Base-by-base conservation (phyloP, 2,888 invertebrate genomes). In the Cryptocheilus praepositus region DNA sequence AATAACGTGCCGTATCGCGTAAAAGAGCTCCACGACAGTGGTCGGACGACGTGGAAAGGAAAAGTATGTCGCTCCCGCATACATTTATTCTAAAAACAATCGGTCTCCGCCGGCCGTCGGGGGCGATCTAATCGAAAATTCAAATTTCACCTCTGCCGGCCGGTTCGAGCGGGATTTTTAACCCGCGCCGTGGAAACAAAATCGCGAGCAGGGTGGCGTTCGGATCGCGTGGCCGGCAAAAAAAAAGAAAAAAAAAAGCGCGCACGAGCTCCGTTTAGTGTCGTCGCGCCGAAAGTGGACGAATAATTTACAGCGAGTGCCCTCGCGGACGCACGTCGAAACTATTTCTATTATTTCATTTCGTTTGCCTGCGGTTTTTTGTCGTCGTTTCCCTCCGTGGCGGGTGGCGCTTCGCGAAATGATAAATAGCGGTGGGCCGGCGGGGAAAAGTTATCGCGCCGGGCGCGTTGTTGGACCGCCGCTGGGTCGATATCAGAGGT, bases 401-500 rank as follows among this genome's bases (percentile, higher is more conserved):
- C 36, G 36, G 36, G 36, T 11, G 3, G 36, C 36, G 36, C 36
- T 36, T 36, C 36, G 18, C 49, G 49, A 49, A 49, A 49, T 49
- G 49, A 49, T 49, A 49, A 49, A 49, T 49, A 49, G 18, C 55
- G 18, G 22, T 18, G 43, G 49, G n/a, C 28, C 36, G 22, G 36
- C 51, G 54, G 36, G 36, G 63, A 64, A 75, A 71, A 71, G 63
- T 75, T 75, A 74, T 74, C 67, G 62, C 56, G 36, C 36, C 36
- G 36, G 8, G 36, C 36, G 49, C 43, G 51, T 45, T 21, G 49
- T 59, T 62, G 62, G 68, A 61, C 54, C 43, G 53, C 43, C 25
- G 16, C 46, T 53, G 49, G 72, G 60, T 70, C 73, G 73, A 74
- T 74, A 74, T 73, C 70, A 55, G 57, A 70, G 64, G 67, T 65